Evolutionary conservation across 2,113 vertebrate genomes (phyloP), one percentile per base, ranked within the genome.

Genomic region (Macaca fascicularis): DNA sequence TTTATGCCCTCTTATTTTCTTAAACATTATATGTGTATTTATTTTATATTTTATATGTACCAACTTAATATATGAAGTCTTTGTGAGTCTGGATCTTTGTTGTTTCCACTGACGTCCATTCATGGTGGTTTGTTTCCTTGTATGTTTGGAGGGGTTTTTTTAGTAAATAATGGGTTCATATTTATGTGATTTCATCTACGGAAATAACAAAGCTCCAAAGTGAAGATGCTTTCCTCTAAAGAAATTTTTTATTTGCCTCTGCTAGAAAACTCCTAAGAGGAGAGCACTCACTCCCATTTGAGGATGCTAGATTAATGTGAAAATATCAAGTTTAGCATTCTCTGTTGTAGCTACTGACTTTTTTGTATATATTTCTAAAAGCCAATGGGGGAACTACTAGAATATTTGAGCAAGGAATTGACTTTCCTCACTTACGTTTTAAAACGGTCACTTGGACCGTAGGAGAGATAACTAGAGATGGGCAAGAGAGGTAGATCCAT

Each of bases 311-410:
- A 25, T 89, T 86, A 70, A 78, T 55, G 43, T 83, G 59, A 88
- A 88, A 90, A 94, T 75, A 74, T 30, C 20, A 83, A 94, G 27
- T 93, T 81, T 59, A 87, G n/a, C 50, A 81, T 75, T 95, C 57
- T 38, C 10, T 32, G 45, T n/a, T 83, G 8, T 69, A 82, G 23
- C 69, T 94, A 40, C 25, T 89, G 70, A 43, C 25, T 89, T 95
- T 76, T 94, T 86, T 6, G 55, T 87, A 79, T 57, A 7, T 30
- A 30, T 64, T 64, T 64, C 59, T 64, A 92, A 87, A 92, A 64
- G 74, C 25, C 59, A 64, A 6, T 64, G 59, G 64, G 40, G 52
- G 35, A n/a, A 30, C 22, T 45, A 27, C 25, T 82, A 45, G 19
- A 78, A 4, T 50, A 88, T 80, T 84, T 96, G 72, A 90, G 23